These are phyloP conservation scores for Brachypodius melanocephalos DNA, from an alignment of 2,113 vertebrate genomes.

Conservation along the genomic window DNA sequence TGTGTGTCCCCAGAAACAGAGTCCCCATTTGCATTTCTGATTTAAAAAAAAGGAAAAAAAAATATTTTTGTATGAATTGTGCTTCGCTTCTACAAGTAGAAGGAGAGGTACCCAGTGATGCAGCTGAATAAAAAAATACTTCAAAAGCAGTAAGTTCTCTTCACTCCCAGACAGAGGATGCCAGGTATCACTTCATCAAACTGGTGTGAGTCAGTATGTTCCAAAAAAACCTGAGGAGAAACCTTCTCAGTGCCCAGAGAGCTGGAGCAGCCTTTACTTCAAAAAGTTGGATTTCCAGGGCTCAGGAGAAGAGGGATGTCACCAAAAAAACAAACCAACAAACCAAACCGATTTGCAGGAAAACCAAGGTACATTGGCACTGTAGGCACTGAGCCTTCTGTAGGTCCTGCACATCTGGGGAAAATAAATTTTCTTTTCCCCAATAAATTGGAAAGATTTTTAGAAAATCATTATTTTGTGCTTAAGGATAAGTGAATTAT, in stretches of 20 bases:
- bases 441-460: background rate
- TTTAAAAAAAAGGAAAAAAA: background rate
- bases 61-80: background rate
- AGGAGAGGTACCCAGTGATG: background rate
- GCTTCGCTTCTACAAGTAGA: background rate
- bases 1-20: conserved; percentile 42
- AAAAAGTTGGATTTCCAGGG: background rate
- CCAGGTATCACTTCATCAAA: background rate
- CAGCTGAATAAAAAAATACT: background rate
- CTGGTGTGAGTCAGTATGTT: background rate
- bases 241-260: background rate
- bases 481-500: background rate
- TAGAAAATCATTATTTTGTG: background rate
- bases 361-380: background rate
- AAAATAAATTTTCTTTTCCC: background rate
- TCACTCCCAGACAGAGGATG: background rate
- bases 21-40: conserved; percentile 38
- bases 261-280: background rate
- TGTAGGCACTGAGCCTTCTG: background rate
- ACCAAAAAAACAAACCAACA: background rate
- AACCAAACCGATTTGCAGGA: background rate
- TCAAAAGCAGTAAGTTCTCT: background rate
- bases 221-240: background rate
- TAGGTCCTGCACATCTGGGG: background rate
- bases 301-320: background rate